Percentiles rank a stretch among this genome's conserved stretches.
Conservation (phyloP, 2,797 vertebrate species). For the Dromococcyx pavoninus region DNA sequence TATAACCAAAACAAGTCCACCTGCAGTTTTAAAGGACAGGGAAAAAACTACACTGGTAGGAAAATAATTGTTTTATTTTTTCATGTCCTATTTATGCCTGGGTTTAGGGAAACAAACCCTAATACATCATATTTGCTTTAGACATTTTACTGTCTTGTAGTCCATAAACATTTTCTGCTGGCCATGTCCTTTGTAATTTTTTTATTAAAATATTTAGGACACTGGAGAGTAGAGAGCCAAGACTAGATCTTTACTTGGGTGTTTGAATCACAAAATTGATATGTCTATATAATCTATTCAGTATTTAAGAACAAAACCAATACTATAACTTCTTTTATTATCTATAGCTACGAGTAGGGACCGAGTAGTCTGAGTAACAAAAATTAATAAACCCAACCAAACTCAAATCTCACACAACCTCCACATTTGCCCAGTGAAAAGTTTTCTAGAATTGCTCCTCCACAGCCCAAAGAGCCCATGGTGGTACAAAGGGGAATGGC, state of each 20-base stretch:
- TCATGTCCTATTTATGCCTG: not conserved
- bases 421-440: not conserved
- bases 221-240: not conserved
- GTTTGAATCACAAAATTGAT: not conserved
- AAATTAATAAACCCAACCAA: not conserved
- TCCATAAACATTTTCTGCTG: not conserved
- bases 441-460: not conserved
- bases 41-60: not conserved
- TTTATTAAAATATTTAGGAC: conserved; percentile 8
- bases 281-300: not conserved
- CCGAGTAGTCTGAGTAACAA: not conserved
- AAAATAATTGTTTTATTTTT: not conserved
- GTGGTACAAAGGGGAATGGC: not conserved
- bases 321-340: not conserved
- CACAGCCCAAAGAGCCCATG: not conserved
- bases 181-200: not conserved
- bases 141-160: not conserved
- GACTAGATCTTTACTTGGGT: not conserved
- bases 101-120: not conserved
- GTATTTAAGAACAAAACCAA: not conserved
- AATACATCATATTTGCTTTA: not conserved
- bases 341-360: not conserved
- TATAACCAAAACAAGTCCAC: not conserved
- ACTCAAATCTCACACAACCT: not conserved
- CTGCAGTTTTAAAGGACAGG: not conserved